phyloP scores from a whole-genome alignment of 2,888 invertebrate genomes.

The Argyresthia albistria region DNA sequence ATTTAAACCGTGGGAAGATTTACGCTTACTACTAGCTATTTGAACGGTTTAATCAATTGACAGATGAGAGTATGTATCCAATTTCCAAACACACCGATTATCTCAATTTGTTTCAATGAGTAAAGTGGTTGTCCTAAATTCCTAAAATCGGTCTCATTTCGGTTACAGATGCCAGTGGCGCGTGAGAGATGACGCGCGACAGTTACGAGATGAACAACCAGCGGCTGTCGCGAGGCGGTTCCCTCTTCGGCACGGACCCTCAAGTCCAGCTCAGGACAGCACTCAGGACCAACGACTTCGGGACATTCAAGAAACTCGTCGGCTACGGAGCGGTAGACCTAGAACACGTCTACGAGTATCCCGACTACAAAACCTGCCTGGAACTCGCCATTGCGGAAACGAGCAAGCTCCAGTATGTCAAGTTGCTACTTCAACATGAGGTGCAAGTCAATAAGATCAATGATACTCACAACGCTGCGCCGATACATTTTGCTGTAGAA shows the following conservation, averaged over 20 bases:
- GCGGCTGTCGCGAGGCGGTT: conserved; percentile 47
- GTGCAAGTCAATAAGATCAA: conserved; percentile 75
- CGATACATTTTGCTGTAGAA: conserved; percentile 77
- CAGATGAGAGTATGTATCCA: conserved; percentile 33
- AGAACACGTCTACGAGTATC: conserved; percentile 68
- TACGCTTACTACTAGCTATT: conserved; percentile 13
- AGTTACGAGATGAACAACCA: conserved; percentile 62
- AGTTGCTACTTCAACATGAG: conserved; percentile 70
- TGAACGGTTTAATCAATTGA: conserved; percentile 21
- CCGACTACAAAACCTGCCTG: conserved; percentile 73
- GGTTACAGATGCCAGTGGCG: conserved; percentile 61
- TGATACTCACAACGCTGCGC: conserved; percentile 69
- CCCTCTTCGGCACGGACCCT: conserved; percentile 58
- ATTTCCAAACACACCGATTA: conserved; percentile 24
- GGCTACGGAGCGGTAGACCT: conserved; percentile 60
- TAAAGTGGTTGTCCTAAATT: conserved; percentile 31
- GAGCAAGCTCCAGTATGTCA: conserved; percentile 67
- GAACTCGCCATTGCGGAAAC: conserved; percentile 69
- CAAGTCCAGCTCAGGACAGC: conserved; percentile 64
- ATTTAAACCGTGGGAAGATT: conserved; percentile 13
- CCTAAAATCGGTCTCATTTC: conserved; percentile 16
- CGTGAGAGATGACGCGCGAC: conserved; percentile 49
- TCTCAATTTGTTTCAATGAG: conserved; percentile 34
- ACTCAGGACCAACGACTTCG: conserved; percentile 61
- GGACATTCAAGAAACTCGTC: conserved; percentile 65